These are phyloP conservation scores for Hermodice carunculata DNA, from an alignment of 2,888 invertebrate genomes.

Conservation along the genomic window DNA sequence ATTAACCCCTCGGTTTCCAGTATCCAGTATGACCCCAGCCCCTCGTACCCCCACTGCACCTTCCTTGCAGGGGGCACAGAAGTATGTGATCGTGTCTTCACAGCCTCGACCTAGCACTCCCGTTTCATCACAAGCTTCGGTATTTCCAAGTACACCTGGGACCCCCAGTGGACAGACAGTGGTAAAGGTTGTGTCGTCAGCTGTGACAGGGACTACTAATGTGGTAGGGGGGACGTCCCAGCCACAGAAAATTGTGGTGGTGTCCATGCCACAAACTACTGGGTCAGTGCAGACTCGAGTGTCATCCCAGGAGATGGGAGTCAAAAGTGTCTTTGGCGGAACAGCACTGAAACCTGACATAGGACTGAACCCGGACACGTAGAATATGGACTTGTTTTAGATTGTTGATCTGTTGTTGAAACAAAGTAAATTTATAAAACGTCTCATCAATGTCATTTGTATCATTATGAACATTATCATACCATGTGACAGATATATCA, in stretches of 20 bases:
- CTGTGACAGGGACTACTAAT: neutral
- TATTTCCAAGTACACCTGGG: neutral
- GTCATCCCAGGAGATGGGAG: too few relatives aligned
- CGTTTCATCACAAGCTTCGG: slow-evolving; percentile 4
- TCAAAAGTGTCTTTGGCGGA: too few relatives aligned
- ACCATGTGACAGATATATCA: too few relatives aligned
- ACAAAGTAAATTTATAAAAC: too few relatives aligned
- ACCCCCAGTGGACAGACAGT: slow-evolving; percentile 10
- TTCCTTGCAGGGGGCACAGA: slow-evolving; percentile 45
- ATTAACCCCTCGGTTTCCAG: slow-evolving; percentile 4
- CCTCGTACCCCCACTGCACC: slow-evolving; percentile 40
- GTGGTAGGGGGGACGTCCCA: slow-evolving; percentile 11
- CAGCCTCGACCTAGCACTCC: slow-evolving; percentile 45
- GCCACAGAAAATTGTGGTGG: slow-evolving; percentile 52
- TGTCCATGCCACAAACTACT: slow-evolving; percentile 47
- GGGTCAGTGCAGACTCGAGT: too few relatives aligned
- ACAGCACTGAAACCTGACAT: too few relatives aligned
- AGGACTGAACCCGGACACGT: too few relatives aligned
- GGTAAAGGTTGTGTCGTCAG: slow-evolving; percentile 26
- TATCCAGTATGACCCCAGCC: slow-evolving; percentile 15
- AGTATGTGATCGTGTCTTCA: slow-evolving; percentile 61
- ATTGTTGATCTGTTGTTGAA: too few relatives aligned
- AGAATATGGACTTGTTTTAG: too few relatives aligned
- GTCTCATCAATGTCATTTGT: too few relatives aligned
- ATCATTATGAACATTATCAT: too few relatives aligned